Base-by-base conservation (phyloP, 2,797 vertebrate genomes). In the Neosilurus hyrtlii region DNA sequence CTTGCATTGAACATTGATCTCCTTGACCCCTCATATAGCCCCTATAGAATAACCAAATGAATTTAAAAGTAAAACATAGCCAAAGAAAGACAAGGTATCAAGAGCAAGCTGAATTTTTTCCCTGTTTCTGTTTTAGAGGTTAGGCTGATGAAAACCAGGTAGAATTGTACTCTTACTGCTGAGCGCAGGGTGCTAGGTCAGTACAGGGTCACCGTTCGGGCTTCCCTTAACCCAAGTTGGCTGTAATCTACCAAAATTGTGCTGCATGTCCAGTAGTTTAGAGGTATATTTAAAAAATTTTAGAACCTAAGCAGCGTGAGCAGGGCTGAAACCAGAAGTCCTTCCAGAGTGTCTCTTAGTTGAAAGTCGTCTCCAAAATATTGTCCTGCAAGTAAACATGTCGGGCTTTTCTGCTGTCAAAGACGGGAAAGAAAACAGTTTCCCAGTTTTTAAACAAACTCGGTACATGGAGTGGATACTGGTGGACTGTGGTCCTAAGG, bases 1-100 rank as follows among this genome's bases (percentile, higher is more conserved):
- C 88, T 88, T 89, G 84, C 89, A 84, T 86, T 87, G 83, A 90
- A 83, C 77, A 83, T 86, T 84, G 80, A 87, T 77, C 77, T 71
- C 66, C 54, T 43, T 73, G 18, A 77, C 72, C 70, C 79, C 63
- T 61, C 43, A 57, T 80, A 66, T 68, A 86, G 52, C 72, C 83
- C 79, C 65, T 57, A 63, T 75, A 74, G 80, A 79, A 72, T 79
- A 83, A 86, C 73, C 79, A 70, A 81, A 77, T 71, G 18, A 54
- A 84, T 49, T 78, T 66, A 49, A 72, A 67, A 85, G 59, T 76
- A 67, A 84, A 81, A 68, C 62, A 67, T 62, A 71, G 15, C 74
- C 78, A 79, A 82, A 81, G 61, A 82, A 81, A 81, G 83, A 81
- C 72, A 82, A 71, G 82, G 88, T 89, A 88, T 84, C 9, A 9